phyloP scores from a whole-genome alignment of 2,113 vertebrate genomes.

The Solea solea region DNA sequence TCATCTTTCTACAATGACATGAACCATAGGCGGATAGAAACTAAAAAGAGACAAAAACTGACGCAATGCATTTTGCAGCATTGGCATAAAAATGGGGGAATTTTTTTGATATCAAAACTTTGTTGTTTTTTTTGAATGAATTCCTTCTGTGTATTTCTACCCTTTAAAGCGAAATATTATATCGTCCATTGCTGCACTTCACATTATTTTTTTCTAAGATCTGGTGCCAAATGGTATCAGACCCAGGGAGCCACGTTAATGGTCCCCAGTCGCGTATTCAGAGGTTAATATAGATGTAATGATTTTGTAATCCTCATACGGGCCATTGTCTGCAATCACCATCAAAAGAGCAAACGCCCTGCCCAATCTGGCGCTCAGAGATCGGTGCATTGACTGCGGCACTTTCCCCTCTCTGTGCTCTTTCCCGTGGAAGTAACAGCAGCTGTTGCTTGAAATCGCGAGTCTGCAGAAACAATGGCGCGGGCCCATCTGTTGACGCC shows the following conservation, averaged over 20 bases:
- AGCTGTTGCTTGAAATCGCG: conserved; percentile 95
- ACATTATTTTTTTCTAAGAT: conserved; percentile 28
- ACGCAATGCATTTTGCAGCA: no score
- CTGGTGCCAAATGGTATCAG: conserved; percentile 59
- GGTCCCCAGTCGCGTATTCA: conserved; percentile 70
- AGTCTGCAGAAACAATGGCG: conserved; percentile 83
- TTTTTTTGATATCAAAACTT: no score
- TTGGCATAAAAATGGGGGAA: no score
- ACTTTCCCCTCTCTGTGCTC: conserved; percentile 68
- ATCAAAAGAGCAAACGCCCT: conserved; percentile 83
- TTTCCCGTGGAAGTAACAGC: conserved; percentile 86
- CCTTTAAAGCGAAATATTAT: no score
- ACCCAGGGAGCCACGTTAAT: conserved; percentile 53
- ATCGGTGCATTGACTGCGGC: conserved; percentile 65
- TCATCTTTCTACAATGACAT: no score
- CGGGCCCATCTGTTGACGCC: conserved; percentile 95
- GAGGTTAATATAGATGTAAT: conserved; percentile 82
- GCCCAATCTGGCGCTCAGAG: conserved; percentile 76
- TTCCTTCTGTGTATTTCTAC: no score
- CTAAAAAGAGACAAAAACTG: no score
- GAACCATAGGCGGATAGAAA: no score
- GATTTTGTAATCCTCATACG: conserved; percentile 82
- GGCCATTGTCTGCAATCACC: conserved; percentile 77
- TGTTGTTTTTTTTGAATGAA: no score
- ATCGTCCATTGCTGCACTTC: not conserved